Evolutionary conservation across 2,888 invertebrate species (phyloP).

Genomic region (Notodonta dromedarius): DNA sequence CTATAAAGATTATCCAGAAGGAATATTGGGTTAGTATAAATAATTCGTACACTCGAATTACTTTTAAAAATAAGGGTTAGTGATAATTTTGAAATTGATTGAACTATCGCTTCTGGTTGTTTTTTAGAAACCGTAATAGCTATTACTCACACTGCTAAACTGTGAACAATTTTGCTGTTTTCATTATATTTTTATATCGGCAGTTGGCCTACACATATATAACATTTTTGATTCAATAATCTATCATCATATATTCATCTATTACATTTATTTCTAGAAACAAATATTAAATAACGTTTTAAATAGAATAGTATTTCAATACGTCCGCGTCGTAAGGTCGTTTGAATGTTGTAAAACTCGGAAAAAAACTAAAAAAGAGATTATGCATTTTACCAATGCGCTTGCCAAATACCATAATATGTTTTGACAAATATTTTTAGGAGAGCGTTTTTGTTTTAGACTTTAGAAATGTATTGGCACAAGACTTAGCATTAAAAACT

Average conservation of each 20-base stretch:
- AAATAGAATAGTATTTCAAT: neutral
- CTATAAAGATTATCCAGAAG: slow-evolving; percentile 13
- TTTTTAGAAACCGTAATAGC: too few relatives aligned
- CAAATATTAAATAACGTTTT: neutral
- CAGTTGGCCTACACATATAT: neutral
- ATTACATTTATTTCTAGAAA: neutral
- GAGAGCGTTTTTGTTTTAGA: neutral
- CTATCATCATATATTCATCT: neutral
- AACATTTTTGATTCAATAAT: neutral
- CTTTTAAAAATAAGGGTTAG: too few relatives aligned
- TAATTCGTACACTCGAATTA: too few relatives aligned
- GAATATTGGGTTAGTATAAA: neutral
- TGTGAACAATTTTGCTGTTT: too few relatives aligned
- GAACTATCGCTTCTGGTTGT: too few relatives aligned
- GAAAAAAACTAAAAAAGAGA: neutral
- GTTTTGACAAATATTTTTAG: neutral
- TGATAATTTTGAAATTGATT: too few relatives aligned
- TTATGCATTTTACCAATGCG: neutral
- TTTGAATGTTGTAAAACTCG: slow-evolving; percentile 2
- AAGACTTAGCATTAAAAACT: neutral
- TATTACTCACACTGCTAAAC: too few relatives aligned
- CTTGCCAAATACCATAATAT: slow-evolving; percentile 5
- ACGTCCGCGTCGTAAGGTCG: neutral
- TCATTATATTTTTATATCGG: neutral
- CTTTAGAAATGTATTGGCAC: neutral